These are phyloP conservation scores for Napeogenes inachia DNA, from an alignment of 2,888 invertebrate species.

Conservation along the genomic window DNA sequence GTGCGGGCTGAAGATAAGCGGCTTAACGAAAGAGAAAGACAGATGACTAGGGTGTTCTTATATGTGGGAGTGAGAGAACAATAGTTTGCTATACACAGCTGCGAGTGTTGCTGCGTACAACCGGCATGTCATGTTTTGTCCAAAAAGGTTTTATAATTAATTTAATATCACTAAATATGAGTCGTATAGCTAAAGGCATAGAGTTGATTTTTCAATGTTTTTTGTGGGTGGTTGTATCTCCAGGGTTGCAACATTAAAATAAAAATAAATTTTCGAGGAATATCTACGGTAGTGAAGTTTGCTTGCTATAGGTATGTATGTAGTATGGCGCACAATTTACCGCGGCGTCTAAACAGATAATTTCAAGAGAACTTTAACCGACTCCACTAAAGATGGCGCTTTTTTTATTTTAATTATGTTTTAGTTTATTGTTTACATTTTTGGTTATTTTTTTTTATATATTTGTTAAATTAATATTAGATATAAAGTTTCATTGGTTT, in stretches of 20 bases:
- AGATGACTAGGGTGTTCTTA: constrained; percentile 34
- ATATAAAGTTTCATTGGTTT: too few relatives aligned
- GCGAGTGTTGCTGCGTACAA: constrained; percentile 64
- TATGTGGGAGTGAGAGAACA: constrained; percentile 44
- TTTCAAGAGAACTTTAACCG: constrained; percentile 64
- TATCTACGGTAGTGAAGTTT: constrained; percentile 74
- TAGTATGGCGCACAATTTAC: constrained; percentile 50
- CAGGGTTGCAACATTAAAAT: constrained; percentile 56
- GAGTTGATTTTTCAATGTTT: constrained; percentile 32
- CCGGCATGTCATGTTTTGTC: constrained; percentile 38
- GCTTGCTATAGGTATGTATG: constrained; percentile 47
- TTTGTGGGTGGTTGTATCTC: constrained; percentile 37
- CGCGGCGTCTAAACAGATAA: constrained; percentile 68
- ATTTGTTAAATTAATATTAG: too few relatives aligned
- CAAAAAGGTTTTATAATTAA: constrained; percentile 42
- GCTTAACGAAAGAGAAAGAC: constrained; percentile 62
- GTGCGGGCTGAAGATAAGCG: constrained; percentile 76
- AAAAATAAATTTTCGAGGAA: constrained; percentile 76
- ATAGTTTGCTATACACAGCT: constrained; percentile 67
- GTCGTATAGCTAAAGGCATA: constrained; percentile 23
- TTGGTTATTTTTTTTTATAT: too few relatives aligned
- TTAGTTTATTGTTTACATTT: neutral
- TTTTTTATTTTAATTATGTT: constrained; percentile 37
- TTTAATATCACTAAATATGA: constrained; percentile 30
- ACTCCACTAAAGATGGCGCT: constrained; percentile 43